phyloP scores from a whole-genome alignment of 2,888 invertebrate genomes.

The Lacanobia wlatinum region DNA sequence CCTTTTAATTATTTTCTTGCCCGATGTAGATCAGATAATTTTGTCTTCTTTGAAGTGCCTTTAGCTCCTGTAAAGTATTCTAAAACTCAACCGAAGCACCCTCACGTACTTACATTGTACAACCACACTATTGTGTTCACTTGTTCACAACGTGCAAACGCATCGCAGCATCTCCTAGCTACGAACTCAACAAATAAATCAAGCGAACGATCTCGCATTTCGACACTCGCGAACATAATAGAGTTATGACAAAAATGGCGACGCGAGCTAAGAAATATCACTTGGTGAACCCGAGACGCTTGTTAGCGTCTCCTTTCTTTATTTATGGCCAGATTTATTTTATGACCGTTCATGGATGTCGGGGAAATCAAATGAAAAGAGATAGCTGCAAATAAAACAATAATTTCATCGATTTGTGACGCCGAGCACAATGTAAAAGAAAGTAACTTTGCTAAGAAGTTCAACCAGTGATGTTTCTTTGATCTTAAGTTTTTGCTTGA shows the following conservation, averaged over 20 bases:
- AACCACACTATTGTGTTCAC: neutral
- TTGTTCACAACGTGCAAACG: slow-evolving; percentile 27
- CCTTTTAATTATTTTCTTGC: neutral
- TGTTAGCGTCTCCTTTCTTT: slow-evolving; percentile 89
- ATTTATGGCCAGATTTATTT: slow-evolving; percentile 91
- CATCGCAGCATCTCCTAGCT: slow-evolving; percentile 30
- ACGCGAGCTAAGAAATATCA: slow-evolving; percentile 86
- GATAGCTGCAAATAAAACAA: slow-evolving; percentile 77
- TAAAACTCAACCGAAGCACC: neutral
- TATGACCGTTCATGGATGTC: slow-evolving; percentile 85
- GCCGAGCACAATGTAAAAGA: slow-evolving; percentile 42
- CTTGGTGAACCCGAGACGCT: slow-evolving; percentile 90
- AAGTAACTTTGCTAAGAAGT: slow-evolving; percentile 44
- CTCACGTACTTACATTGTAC: slow-evolving; percentile 6
- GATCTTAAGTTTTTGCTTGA: slow-evolving; percentile 55
- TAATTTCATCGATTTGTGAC: slow-evolving; percentile 74
- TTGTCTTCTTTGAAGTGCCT: neutral
- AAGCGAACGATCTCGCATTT: slow-evolving; percentile 85
- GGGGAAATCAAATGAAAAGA: slow-evolving; percentile 81
- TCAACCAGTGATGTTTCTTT: slow-evolving; percentile 47
- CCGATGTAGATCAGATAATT: neutral
- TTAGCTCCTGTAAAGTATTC: neutral
- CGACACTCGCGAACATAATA: slow-evolving; percentile 87
- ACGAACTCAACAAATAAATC: slow-evolving; percentile 76
- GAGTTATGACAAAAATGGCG: slow-evolving; percentile 90